These are phyloP conservation scores for Apostichopus japonicus DNA, from an alignment of 35 echinoderm and acorn worm species.

Conservation along the genomic window DNA sequence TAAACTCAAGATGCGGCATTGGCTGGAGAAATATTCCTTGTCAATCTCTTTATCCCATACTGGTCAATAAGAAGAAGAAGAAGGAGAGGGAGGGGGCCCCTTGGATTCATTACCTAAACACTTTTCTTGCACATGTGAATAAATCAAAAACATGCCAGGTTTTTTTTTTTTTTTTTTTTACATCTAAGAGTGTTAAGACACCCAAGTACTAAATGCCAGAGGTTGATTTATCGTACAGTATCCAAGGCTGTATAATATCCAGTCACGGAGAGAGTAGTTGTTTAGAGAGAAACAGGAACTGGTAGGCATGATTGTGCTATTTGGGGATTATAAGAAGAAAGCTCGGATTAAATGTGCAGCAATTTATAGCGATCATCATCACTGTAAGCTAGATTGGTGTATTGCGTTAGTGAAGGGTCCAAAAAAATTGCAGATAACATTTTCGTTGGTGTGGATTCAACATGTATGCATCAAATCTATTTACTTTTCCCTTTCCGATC, in stretches of 20 bases:
- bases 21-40: constrained; percentile 15
- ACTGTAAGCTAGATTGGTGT: too few relatives aligned
- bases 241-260: background rate
- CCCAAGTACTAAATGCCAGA: constrained; percentile 35
- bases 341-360: too few relatives aligned
- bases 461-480: too few relatives aligned
- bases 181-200: background rate
- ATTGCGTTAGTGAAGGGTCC: too few relatives aligned
- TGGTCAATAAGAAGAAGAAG: background rate
- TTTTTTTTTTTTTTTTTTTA: background rate
- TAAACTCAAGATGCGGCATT: background rate
- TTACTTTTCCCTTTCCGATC: too few relatives aligned
- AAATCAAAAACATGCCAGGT: background rate
- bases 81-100: background rate
- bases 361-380: too few relatives aligned
- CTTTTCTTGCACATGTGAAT: constrained; percentile 26
- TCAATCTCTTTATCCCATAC: background rate
- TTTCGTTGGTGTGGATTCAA: too few relatives aligned
- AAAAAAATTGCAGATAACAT: too few relatives aligned
- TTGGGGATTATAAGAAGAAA: too few relatives aligned
- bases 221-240: constrained; percentile 2
- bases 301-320: too few relatives aligned
- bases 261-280: too few relatives aligned
- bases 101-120: constrained; percentile 44
- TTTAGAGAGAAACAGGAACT: too few relatives aligned